Percentiles rank a stretch among this genome's conserved stretches.
phyloP scores from a whole-genome alignment of 2,797 vertebrate genomes.

The Argyrosomus regius region DNA sequence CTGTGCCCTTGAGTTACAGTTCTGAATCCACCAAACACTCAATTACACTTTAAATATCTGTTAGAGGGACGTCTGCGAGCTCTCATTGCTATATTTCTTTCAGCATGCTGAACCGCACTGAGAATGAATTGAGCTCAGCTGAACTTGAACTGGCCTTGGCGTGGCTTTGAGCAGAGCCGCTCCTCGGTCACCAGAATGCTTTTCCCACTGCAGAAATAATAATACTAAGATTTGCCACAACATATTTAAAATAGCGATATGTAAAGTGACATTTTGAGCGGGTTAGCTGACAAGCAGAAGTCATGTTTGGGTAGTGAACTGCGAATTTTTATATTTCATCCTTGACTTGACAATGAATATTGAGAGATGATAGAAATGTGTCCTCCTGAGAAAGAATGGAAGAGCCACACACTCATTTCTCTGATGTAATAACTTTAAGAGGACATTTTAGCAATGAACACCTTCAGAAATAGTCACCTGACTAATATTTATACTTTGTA shows the following conservation, averaged over 20 bases:
- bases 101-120: constrained; percentile 32
- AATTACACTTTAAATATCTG: constrained; percentile 66
- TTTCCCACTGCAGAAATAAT: constrained; percentile 4
- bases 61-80: constrained; percentile 39
- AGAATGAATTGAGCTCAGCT: constrained; percentile 23
- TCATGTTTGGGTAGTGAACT: background rate
- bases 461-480: too few species aligned
- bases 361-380: too few species aligned
- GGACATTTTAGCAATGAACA: too few species aligned
- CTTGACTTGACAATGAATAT: background rate
- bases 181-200: background rate
- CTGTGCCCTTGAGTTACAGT: constrained; percentile 61
- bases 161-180: background rate
- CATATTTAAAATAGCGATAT: background rate
- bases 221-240: background rate
- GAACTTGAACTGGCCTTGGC: constrained; percentile 25
- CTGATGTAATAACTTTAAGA: too few species aligned
- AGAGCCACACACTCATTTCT: too few species aligned
- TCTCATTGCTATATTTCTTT: constrained; percentile 47
- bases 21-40: constrained; percentile 57
- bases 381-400: too few species aligned
- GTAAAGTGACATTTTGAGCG: background rate
- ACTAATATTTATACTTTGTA: too few species aligned
- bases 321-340: background rate
- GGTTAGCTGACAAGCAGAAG: background rate